phyloP scores from a whole-genome alignment of 1,140 invertebrate species.

The Drosophila prosaltans region DNA sequence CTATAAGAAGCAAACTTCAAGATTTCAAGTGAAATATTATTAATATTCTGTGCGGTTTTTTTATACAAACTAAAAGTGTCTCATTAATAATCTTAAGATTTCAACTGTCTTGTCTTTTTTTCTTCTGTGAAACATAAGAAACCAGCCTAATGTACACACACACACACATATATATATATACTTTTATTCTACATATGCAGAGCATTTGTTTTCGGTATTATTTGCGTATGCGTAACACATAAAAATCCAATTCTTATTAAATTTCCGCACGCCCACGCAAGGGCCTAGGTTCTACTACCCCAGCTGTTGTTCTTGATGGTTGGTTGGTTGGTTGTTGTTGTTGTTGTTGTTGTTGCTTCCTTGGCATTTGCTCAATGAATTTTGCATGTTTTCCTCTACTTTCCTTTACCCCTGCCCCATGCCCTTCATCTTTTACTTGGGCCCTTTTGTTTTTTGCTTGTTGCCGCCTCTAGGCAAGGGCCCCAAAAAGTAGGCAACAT shows the following conservation, averaged over 20 bases:
- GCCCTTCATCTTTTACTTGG: background rate
- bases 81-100: background rate
- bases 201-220: conserved; percentile 24
- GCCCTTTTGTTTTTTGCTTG: conserved; percentile 8
- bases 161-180: conserved; percentile 35
- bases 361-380: conserved; percentile 65
- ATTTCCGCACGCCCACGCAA: conserved; percentile 77
- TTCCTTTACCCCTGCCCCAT: conserved; percentile 19
- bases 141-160: conserved; percentile 16
- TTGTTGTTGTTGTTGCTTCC: conserved; percentile 8
- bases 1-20: too few species aligned
- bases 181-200: conserved; percentile 38
- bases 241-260: conserved; percentile 81
- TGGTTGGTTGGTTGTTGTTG: conserved; percentile 39
- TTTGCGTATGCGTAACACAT: conserved; percentile 70
- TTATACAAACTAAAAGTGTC: background rate
- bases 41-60: background rate
- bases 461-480: conserved; percentile 11
- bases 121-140: conserved; percentile 17
- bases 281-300: conserved; percentile 30
- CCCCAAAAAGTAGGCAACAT: conserved; percentile 40
- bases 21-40: background rate
- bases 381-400: conserved; percentile 60
- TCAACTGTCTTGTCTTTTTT: background rate
- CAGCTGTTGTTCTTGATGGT: conserved; percentile 50